These are phyloP conservation scores for Galeruca laticollis DNA, from an alignment of 2,888 invertebrate genomes.

Conservation along the genomic window DNA sequence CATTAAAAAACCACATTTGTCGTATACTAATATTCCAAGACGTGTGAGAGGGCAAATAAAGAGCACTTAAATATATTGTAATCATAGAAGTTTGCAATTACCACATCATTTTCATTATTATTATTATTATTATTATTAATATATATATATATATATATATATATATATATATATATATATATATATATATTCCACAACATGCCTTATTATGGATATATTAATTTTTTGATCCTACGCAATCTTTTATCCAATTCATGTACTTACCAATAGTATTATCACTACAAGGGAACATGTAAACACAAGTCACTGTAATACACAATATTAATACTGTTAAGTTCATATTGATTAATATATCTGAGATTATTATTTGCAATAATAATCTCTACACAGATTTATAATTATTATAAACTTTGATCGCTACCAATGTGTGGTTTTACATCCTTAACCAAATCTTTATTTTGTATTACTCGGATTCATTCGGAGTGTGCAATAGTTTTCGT, in stretches of 20 bases:
- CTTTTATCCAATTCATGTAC: background rate
- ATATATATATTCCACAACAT: too few species aligned
- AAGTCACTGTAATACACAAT: background rate
- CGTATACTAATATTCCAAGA: too few species aligned
- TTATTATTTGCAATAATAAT: background rate
- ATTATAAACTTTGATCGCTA: background rate
- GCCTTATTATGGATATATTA: too few species aligned
- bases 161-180: too few species aligned
- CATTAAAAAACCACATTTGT: too few species aligned
- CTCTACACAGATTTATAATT: background rate
- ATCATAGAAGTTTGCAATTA: too few species aligned
- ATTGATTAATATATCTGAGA: background rate
- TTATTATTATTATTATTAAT: too few species aligned
- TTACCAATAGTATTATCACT: background rate
- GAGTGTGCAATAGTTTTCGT: background rate
- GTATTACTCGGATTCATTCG: background rate
- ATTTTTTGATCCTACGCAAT: too few species aligned
- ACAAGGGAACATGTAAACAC: background rate
- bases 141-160: too few species aligned
- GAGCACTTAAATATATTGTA: too few species aligned
- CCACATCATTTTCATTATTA: too few species aligned
- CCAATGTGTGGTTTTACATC: background rate
- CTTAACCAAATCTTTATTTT: background rate
- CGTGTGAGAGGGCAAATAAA: too few species aligned
- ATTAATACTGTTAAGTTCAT: slow-evolving; percentile 12